Evolutionary conservation across 2,888 invertebrate genomes (phyloP).

Genomic region (Drosophila macrothrix): DNA sequence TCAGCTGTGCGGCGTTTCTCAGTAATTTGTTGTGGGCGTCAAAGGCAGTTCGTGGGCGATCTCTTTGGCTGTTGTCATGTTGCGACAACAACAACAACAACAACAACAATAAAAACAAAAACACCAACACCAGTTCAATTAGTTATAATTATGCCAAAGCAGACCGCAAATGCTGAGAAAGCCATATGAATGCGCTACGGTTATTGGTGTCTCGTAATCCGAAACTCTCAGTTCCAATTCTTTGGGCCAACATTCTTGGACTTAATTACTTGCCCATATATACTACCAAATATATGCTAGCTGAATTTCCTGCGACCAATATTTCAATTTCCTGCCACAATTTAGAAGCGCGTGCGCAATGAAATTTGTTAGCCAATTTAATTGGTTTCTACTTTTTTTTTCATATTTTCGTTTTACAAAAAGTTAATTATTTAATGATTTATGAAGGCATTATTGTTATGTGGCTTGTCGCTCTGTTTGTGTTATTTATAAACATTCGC

Average conservation of each 20-base stretch:
- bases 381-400: constrained; percentile 30
- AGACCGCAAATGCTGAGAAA: constrained; percentile 35
- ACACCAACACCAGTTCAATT: constrained; percentile 54
- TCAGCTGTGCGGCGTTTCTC: constrained; percentile 35
- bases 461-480: constrained; percentile 18
- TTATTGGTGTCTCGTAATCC: constrained; percentile 20
- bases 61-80: constrained; percentile 51
- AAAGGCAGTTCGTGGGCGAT: constrained; percentile 42
- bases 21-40: constrained; percentile 43
- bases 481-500: constrained; percentile 76
- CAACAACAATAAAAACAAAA: too few species aligned
- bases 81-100: background rate
- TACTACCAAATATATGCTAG: background rate
- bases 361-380: constrained; percentile 36
- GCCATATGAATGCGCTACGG: constrained; percentile 45
- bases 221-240: constrained; percentile 36
- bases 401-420: constrained; percentile 35
- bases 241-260: constrained; percentile 7
- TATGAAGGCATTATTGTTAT: constrained; percentile 61
- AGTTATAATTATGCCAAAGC: constrained; percentile 68
- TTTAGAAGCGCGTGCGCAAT: constrained; percentile 55
- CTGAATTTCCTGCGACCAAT: constrained; percentile 60
- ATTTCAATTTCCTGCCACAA: constrained; percentile 67
- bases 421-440: constrained; percentile 80
- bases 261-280: constrained; percentile 39